A percentile compares a stretch with the other conserved stretches of the same genome.
Conservation (phyloP, 2,113 vertebrate genomes). For the Ctenomys sociabilis region DNA sequence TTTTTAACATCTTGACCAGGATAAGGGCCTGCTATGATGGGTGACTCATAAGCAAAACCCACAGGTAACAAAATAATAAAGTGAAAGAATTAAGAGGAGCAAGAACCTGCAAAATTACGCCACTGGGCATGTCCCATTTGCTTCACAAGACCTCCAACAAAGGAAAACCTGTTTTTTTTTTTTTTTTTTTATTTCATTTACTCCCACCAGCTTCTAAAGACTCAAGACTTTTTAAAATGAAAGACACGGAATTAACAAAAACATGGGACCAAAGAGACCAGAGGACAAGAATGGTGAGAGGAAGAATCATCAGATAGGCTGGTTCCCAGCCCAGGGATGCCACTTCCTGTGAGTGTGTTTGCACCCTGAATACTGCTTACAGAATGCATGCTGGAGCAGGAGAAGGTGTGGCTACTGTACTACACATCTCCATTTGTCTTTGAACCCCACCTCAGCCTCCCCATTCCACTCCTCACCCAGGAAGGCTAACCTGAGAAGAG, state of each 20-base stretch:
- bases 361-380: neutral
- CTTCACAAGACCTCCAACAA: neutral
- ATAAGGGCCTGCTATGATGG: neutral
- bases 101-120: neutral
- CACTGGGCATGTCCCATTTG: neutral
- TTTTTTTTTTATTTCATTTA: neutral
- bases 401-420: neutral
- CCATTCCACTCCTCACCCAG: too few species aligned
- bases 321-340: neutral
- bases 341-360: neutral
- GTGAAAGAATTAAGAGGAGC: neutral
- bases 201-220: neutral
- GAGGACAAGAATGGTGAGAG: neutral
- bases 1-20: neutral
- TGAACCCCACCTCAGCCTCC: neutral
- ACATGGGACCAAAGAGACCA: neutral
- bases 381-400: neutral
- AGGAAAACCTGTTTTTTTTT: neutral
- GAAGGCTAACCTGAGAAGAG: neutral
- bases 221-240: neutral
- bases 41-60: constrained; percentile 16
- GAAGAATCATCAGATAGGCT: neutral
- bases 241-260: neutral
- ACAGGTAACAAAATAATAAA: neutral
- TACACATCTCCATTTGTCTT: neutral